Evolutionary conservation across 2,113 vertebrate genomes (phyloP).

Genomic region (Pterocles orientalis): DNA sequence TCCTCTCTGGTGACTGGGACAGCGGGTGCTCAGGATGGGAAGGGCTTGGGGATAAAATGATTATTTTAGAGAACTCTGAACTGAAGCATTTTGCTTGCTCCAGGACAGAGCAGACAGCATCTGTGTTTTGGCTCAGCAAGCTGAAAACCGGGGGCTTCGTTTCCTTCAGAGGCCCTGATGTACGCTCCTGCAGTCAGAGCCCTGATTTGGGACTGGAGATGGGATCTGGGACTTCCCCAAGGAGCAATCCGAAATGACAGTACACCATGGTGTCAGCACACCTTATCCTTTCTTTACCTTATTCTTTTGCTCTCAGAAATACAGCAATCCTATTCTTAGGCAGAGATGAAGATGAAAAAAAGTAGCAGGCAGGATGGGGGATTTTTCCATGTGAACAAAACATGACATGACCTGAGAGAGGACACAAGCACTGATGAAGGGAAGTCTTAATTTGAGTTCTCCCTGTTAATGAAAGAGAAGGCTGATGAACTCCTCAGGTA

Average conservation of each 20-base stretch:
- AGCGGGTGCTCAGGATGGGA: neutral
- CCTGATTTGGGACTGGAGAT: neutral
- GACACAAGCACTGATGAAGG: neutral
- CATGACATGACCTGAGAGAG: neutral
- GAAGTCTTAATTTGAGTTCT: neutral
- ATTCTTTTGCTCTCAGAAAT: neutral
- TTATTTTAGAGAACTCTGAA: neutral
- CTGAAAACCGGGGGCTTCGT: neutral
- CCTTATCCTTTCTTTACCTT: neutral
- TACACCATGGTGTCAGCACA: neutral
- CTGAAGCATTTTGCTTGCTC: neutral
- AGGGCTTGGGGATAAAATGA: neutral
- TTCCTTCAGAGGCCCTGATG: neutral
- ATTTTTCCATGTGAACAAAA: neutral
- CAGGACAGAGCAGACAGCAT: neutral
- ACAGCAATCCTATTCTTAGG: neutral
- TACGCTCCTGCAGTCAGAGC: neutral
- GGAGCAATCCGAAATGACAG: neutral
- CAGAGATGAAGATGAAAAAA: neutral
- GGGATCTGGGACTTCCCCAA: neutral
- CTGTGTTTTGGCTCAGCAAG: neutral
- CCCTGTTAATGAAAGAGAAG: neutral
- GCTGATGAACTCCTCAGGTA: neutral
- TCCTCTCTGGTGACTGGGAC: neutral
- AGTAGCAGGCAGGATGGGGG: neutral